Percentiles rank a stretch among this genome's conserved stretches.
Evolutionary conservation across 2,797 vertebrate genomes (phyloP).

Genomic region (Sebastolobus alascanus): DNA sequence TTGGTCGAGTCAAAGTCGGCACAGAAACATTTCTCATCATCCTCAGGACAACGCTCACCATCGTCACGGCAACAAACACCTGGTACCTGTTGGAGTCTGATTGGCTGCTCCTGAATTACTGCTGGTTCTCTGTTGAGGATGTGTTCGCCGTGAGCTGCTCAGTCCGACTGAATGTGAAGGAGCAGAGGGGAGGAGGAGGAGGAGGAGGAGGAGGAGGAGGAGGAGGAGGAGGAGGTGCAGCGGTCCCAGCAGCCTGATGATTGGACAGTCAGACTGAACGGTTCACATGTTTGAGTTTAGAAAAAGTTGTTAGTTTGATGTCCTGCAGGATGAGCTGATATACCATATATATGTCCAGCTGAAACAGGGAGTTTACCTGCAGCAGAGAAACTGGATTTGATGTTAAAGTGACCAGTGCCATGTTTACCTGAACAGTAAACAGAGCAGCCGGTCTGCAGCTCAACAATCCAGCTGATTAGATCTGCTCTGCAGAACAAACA

Average conservation of each 20-base stretch:
- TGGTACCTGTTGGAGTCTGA: neutral
- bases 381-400: too few relatives aligned
- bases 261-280: neutral
- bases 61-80: slow-evolving; percentile 12
- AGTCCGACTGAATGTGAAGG: slow-evolving; percentile 1
- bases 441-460: slow-evolving; percentile 14
- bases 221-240: neutral
- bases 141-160: neutral
- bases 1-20: slow-evolving; percentile 36
- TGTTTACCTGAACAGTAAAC: neutral
- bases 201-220: neutral
- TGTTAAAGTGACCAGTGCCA: too few relatives aligned
- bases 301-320: too few relatives aligned
- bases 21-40: slow-evolving; percentile 47
- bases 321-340: too few relatives aligned
- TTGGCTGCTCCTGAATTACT: neutral
- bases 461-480: slow-evolving; percentile 22
- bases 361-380: too few relatives aligned
- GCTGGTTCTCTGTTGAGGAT: neutral
- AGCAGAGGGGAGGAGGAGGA: neutral
- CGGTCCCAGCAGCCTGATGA: neutral
- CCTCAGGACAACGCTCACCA: slow-evolving; percentile 43
- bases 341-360: too few relatives aligned
- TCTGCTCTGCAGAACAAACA: slow-evolving; percentile 33
- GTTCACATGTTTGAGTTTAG: too few relatives aligned